A percentile compares a stretch with the other conserved stretches of the same genome.
Evolutionary conservation across 2,888 invertebrate species (phyloP).

Genomic region (Gymnosoma rotundatum): DNA sequence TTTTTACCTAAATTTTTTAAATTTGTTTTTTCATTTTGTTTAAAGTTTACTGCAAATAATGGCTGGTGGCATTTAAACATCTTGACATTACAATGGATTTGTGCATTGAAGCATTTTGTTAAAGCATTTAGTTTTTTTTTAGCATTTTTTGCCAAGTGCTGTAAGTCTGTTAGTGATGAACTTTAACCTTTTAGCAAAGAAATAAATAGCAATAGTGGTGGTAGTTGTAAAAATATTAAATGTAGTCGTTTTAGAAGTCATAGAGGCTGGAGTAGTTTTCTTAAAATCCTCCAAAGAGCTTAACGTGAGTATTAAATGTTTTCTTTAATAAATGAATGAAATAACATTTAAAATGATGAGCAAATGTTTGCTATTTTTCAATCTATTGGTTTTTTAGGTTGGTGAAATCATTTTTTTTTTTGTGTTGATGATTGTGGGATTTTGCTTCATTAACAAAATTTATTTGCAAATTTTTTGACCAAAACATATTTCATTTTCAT

Average conservation of each 20-base stretch:
- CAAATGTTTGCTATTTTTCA: conserved; percentile 34
- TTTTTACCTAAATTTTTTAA: conserved; percentile 38
- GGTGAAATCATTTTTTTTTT: conserved; percentile 6
- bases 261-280: neutral
- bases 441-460: conserved; percentile 58
- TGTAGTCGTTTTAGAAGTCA: conserved; percentile 15
- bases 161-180: conserved; percentile 32
- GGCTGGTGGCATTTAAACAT: conserved; percentile 69
- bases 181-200: conserved; percentile 51
- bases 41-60: conserved; percentile 52
- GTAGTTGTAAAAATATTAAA: neutral
- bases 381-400: conserved; percentile 10
- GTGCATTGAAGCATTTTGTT: conserved; percentile 47
- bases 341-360: conserved; percentile 65
- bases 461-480: conserved; percentile 42
- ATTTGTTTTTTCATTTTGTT: conserved; percentile 2
- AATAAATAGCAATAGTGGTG: conserved; percentile 17
- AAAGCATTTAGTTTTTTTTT: neutral
- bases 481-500: conserved; percentile 51
- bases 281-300: neutral
- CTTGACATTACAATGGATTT: conserved; percentile 69
- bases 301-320: conserved; percentile 60
- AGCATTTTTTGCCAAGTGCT: conserved; percentile 29
- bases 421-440: conserved; percentile 58
- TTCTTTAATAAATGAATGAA: conserved; percentile 59